phyloP scores from a whole-genome alignment of 2,888 invertebrate species.

The Cantharis lateralis region DNA sequence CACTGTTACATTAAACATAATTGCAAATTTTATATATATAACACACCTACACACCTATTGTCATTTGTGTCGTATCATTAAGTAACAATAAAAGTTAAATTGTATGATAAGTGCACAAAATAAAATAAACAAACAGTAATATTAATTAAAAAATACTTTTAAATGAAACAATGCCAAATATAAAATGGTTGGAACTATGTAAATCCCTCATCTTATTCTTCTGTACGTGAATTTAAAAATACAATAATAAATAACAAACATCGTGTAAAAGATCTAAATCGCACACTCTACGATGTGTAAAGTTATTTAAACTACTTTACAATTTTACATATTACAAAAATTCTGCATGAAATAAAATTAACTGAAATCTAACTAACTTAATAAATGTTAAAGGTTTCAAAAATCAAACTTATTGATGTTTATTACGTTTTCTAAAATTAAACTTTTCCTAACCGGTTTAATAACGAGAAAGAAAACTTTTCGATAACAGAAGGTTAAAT shows the following conservation, averaged over 20 bases:
- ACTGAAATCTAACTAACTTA: not conserved
- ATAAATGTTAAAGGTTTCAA: not conserved
- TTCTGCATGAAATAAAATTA: not conserved
- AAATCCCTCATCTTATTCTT: no score
- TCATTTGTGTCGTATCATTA: not conserved
- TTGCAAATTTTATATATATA: not conserved
- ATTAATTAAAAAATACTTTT: no score
- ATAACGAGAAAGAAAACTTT: not conserved
- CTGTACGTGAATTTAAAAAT: no score
- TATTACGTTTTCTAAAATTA: not conserved
- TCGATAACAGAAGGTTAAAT: not conserved
- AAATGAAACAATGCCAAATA: no score
- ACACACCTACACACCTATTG: not conserved
- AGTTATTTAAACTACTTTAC: no score
- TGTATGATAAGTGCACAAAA: not conserved
- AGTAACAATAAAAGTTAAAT: not conserved
- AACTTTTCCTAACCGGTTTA: not conserved
- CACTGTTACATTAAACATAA: not conserved
- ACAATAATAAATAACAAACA: no score
- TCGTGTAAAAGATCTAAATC: no score
- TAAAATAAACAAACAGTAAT: no score
- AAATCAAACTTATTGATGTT: not conserved
- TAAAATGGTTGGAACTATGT: no score
- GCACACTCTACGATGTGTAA: no score
- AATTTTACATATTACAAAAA: not conserved